phyloP scores from a whole-genome alignment of 2,888 invertebrate species.

The Lutraria lutraria region DNA sequence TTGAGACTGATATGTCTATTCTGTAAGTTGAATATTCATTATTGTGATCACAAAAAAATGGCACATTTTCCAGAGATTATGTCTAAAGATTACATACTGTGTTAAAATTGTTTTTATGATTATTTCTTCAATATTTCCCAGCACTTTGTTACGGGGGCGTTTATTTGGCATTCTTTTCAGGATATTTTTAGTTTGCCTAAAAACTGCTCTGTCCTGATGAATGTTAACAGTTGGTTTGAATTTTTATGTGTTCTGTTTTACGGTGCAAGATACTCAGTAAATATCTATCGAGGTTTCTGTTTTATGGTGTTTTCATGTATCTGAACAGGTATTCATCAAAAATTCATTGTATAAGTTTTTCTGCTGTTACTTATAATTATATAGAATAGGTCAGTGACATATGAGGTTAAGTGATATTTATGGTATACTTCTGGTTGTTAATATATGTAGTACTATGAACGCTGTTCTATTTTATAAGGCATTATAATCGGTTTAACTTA shows the following conservation, averaged over 20 bases:
- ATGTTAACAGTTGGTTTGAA: neutral
- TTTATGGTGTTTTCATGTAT: neutral
- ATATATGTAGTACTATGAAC: too few species aligned
- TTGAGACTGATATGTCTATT: neutral
- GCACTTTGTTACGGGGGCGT: conserved; percentile 1
- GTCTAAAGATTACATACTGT: neutral
- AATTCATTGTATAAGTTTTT: neutral
- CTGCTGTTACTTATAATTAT: neutral
- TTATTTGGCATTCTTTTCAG: neutral
- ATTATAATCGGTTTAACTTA: too few species aligned
- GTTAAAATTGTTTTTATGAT: neutral
- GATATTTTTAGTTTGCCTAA: neutral
- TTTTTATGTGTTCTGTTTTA: neutral
- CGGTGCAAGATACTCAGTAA: neutral
- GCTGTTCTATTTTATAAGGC: too few species aligned
- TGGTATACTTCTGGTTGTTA: too few species aligned
- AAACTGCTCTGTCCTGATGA: neutral
- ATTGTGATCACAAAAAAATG: neutral
- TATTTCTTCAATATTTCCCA: neutral
- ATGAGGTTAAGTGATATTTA: too few species aligned
- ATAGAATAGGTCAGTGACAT: neutral
- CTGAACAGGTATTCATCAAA: neutral
- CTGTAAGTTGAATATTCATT: neutral
- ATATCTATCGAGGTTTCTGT: neutral
- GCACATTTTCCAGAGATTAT: neutral